Evolutionary conservation across 2,888 invertebrate genomes (phyloP), one percentile per base, ranked within the genome.

Genomic region (Gortyna flavago): DNA sequence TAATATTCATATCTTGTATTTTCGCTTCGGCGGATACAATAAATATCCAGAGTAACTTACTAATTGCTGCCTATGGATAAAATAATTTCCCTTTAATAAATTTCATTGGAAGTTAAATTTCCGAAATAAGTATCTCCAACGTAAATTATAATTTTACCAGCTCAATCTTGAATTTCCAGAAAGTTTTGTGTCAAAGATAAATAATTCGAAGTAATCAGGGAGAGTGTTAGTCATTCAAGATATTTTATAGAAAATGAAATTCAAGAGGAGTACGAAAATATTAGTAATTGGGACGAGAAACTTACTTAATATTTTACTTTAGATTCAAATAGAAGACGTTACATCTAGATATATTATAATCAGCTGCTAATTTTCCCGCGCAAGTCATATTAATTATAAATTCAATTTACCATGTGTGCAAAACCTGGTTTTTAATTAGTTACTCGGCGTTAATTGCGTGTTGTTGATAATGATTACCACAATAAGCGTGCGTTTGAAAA

Each of bases 61-160:
- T 85, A 88, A 88, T 87, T 88, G 83, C 81, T 79, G 80, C 77
- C 80, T 83, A 85, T 71, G 75, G 73, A 72, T 79, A 77, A 87
- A 70, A 85, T 85, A 77, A 88, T 81, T 83, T 81, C 80, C 79
- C 77, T 82, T 80, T 76, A 86, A 85, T 87, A 75, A 85, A 85
- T 77, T 85, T 87, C 78, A 83, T 85, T 81, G 76, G 77, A 79
- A 86, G 81, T 80, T 74, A 81, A 83, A 80, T 78, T 83, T 83
- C 75, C 70, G 72, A 75, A 87, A 79, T 81, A 85, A 77, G 72
- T 75, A 75, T 70, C 65, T 80, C 61, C 62, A 72, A 61, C 62
- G 79, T 77, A 84, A 85, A 84, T 85, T 85, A 80, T 67, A 83
- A 85, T 78, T 85, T 77, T 70, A 84, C 69, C 78, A 51, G 38